Conservation (phyloP, 2,888 invertebrate genomes). For the Chymomyza procnemis region DNA sequence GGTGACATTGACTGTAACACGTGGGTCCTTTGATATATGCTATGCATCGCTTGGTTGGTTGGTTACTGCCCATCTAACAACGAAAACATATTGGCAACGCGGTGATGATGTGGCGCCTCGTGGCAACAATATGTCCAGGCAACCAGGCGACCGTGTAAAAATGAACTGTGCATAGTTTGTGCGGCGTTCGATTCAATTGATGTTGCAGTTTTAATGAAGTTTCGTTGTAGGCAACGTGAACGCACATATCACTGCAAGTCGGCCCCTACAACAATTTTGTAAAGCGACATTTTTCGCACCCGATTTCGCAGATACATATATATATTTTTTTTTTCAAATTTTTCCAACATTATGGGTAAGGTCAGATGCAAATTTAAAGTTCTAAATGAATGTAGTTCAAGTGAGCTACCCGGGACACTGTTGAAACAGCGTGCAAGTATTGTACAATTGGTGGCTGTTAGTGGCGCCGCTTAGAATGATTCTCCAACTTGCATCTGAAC, state of each 20-base stretch:
- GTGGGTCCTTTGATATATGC: neutral
- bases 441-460: no score
- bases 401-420: no score
- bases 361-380: no score
- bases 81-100: constrained; percentile 46
- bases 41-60: neutral
- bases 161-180: constrained; percentile 42
- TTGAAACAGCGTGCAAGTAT: no score
- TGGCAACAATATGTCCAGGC: constrained; percentile 16
- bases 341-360: no score
- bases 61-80: constrained; percentile 10
- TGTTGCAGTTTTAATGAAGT: constrained; percentile 12
- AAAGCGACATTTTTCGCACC: neutral
- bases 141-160: constrained; percentile 45
- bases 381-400: no score
- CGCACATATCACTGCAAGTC: neutral
- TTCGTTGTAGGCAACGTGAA: neutral
- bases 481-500: no score
- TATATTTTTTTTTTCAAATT: neutral
- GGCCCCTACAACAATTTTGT: neutral
- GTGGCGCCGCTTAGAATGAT: no score
- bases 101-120: constrained; percentile 5
- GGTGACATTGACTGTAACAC: neutral
- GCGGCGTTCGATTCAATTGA: constrained; percentile 33
- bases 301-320: neutral